Conservation (phyloP, 2,797 vertebrate genomes). For the Gila robusta region DNA sequence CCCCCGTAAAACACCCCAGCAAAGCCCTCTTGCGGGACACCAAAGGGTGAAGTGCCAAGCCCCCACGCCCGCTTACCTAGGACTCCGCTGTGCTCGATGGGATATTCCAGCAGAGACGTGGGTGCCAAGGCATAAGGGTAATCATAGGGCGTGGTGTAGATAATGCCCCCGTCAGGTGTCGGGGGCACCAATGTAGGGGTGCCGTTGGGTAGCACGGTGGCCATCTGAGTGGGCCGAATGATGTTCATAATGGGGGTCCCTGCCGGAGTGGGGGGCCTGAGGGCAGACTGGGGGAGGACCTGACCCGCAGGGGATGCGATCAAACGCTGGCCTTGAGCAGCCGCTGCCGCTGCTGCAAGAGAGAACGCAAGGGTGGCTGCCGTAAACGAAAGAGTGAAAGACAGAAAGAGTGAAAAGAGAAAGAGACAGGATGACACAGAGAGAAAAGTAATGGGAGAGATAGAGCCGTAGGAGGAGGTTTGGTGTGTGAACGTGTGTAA, state of each 20-base stretch:
- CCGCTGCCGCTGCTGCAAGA: slow-evolving; percentile 87
- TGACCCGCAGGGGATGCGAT: slow-evolving; percentile 80
- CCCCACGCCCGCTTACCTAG: slow-evolving; percentile 83
- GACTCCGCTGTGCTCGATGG: slow-evolving; percentile 86
- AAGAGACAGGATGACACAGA: slow-evolving; percentile 42
- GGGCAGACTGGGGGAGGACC: slow-evolving; percentile 72
- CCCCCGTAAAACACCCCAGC: slow-evolving; percentile 80
- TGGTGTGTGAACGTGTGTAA: background rate
- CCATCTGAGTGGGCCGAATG: slow-evolving; percentile 84
- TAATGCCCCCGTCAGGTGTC: slow-evolving; percentile 81
- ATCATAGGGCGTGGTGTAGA: slow-evolving; percentile 86
- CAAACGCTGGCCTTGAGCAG: slow-evolving; percentile 83
- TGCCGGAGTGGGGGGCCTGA: slow-evolving; percentile 79
- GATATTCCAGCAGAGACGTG: slow-evolving; percentile 87
- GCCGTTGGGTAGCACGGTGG: slow-evolving; percentile 83
- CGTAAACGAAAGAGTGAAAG: slow-evolving; percentile 75
- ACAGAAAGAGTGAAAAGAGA: slow-evolving; percentile 59
- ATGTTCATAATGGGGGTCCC: slow-evolving; percentile 85
- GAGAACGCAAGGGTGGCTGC: slow-evolving; percentile 87
- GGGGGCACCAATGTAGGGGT: slow-evolving; percentile 84
- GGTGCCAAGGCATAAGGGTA: slow-evolving; percentile 87
- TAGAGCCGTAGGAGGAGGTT: background rate
- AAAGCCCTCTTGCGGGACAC: slow-evolving; percentile 75
- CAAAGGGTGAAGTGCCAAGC: slow-evolving; percentile 50
- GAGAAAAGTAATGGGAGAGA: slow-evolving; percentile 7